A percentile compares a stretch with the other conserved stretches of the same genome.
Evolutionary conservation across 37 sponge, comb jelly and placozoan genomes (phyloP).

Genomic region (Spongia lamella): DNA sequence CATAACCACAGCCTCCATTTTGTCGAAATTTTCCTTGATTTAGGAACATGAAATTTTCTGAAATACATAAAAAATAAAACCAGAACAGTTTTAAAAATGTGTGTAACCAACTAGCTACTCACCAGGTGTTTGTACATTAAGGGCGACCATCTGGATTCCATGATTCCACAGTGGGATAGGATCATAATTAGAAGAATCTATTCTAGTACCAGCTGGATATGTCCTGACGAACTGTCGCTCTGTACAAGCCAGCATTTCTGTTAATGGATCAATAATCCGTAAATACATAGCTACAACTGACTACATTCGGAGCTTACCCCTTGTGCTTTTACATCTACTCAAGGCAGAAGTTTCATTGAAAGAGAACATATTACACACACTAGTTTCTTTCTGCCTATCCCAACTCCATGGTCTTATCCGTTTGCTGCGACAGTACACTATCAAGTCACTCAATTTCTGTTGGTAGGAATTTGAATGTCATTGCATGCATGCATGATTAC

Average conservation of each 20-base stretch:
- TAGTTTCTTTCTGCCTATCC: constrained; percentile 31
- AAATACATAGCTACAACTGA: no score
- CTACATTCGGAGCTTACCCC: no score
- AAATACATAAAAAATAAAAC: not conserved
- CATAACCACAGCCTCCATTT: constrained; percentile 84
- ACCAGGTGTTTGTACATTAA: constrained; percentile 79
- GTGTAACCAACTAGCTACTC: not conserved
- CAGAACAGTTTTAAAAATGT: no score
- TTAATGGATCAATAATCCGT: no score
- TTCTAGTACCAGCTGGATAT: constrained; percentile 66
- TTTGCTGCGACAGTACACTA: no score
- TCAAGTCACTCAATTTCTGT: no score
- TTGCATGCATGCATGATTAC: no score
- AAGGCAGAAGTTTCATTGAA: constrained; percentile 54
- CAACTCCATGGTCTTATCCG: no score
- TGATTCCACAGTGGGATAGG: constrained; percentile 65
- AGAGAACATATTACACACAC: constrained; percentile 72
- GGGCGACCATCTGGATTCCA: constrained; percentile 79
- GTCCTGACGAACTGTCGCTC: constrained; percentile 66
- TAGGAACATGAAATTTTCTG: constrained; percentile 67
- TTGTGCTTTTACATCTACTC: no score
- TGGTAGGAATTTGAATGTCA: no score
- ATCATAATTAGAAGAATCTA: constrained; percentile 76
- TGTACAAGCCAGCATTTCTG: constrained; percentile 62
- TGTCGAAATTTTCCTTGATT: constrained; percentile 79